Percentiles rank a stretch among this genome's conserved stretches.
Evolutionary conservation across 2,888 invertebrate species (phyloP).

Genomic region (Neoascia interrupta): DNA sequence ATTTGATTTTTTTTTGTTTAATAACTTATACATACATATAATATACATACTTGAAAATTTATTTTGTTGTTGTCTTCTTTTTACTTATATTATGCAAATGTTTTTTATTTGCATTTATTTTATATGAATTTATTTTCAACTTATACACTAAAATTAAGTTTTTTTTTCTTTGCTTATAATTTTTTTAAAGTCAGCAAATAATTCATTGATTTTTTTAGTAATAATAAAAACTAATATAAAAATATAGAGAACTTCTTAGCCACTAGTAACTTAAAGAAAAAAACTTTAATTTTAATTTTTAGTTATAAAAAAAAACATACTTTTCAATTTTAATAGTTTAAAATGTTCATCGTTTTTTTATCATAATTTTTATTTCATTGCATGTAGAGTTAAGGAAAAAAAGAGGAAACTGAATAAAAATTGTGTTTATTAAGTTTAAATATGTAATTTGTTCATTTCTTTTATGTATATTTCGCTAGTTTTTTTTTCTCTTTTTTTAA

Average conservation of each 20-base stretch:
- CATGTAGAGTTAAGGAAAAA: constrained; percentile 31
- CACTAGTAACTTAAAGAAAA: constrained; percentile 61
- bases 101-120: constrained; percentile 53
- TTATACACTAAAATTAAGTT: constrained; percentile 66
- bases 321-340: constrained; percentile 53
- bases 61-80: constrained; percentile 31
- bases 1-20: constrained; percentile 29
- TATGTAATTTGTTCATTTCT: constrained; percentile 22
- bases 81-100: constrained; percentile 57
- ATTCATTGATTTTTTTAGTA: constrained; percentile 24
- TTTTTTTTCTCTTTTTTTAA: constrained; percentile 32
- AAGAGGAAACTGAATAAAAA: constrained; percentile 28
- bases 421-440: no score
- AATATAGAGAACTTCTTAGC: constrained; percentile 70
- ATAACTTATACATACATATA: constrained; percentile 61
- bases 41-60: constrained; percentile 56
- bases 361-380: constrained; percentile 46
- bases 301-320: constrained; percentile 44
- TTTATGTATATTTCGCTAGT: constrained; percentile 67
- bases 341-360: constrained; percentile 46
- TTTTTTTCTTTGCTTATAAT: constrained; percentile 16
- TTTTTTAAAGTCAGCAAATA: constrained; percentile 37
- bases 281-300: constrained; percentile 19
- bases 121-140: constrained; percentile 60
- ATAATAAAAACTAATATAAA: constrained; percentile 52